phyloP scores from a whole-genome alignment of 2,797 vertebrate species.

The Oophaga sylvatica region DNA sequence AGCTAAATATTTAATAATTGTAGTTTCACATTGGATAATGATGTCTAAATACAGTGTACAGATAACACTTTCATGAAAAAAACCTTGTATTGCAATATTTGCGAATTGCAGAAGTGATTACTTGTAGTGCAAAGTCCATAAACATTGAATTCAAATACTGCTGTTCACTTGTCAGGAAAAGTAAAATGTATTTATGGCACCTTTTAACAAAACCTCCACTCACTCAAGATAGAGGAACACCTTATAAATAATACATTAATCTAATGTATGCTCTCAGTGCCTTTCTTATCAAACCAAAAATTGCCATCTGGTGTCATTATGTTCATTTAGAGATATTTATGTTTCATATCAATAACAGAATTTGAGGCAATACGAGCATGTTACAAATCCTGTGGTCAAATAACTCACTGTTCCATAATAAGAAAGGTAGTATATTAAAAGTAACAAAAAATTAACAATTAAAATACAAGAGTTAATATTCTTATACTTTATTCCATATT shows the following conservation, averaged over 20 bases:
- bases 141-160: slow-evolving; percentile 60
- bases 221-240: slow-evolving; percentile 72
- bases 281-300: slow-evolving; percentile 74
- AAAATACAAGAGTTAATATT: too few species aligned
- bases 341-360: slow-evolving; percentile 70
- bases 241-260: slow-evolving; percentile 81
- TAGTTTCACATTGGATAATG: too few species aligned
- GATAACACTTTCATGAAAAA: too few species aligned
- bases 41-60: too few species aligned
- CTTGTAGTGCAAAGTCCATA: neutral
- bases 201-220: slow-evolving; percentile 69
- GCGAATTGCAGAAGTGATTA: neutral
- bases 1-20: too few species aligned
- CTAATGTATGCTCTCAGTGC: slow-evolving; percentile 77
- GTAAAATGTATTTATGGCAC: slow-evolving; percentile 75
- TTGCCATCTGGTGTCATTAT: slow-evolving; percentile 75
- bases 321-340: slow-evolving; percentile 79
- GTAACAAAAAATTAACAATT: too few species aligned
- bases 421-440: too few species aligned
- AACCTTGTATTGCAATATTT: too few species aligned
- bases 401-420: too few species aligned
- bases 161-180: slow-evolving; percentile 63
- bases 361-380: slow-evolving; percentile 68
- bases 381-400: neutral
- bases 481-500: too few species aligned